Evolutionary conservation across 2,888 invertebrate genomes (phyloP), one percentile per base, ranked within the genome.

Genomic region (Sesamia inferens): DNA sequence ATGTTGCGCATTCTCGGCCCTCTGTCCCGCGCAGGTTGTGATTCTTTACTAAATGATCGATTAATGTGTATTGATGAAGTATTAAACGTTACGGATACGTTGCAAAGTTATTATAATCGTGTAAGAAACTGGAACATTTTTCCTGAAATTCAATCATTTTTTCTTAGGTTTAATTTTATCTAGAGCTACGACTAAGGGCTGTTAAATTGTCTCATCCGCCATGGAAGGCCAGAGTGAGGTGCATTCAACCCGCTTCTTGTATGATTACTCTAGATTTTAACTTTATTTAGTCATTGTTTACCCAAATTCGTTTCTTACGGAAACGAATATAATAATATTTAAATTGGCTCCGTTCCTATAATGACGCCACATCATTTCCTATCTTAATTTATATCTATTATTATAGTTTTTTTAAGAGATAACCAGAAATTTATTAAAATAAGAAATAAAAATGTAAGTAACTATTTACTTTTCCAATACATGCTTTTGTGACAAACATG

Each of bases 281-380:
- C 91, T 92, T 95, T 95, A 95, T 95, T 95, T 95, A 95, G 95
- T 96, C 95, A 95, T 94, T 90, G 88, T 92, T 88, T 94, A 91
- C 88, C 88, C 95, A 94, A 95, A 94, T 95, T 95, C 93, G 92
- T 90, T 94, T 93, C 91, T 93, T 93, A 93, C 91, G 92, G 89
- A 91, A 89, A 90, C 88, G 89, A 89, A 88, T 91, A 91, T 89
- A 88, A 91, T 89, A 92, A 91, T 89, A 92, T 91, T 92, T 90
- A 90, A 90, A 92, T 93, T 92, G 94, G 95, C 94, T 94, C 94
- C 94, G 93, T 94, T 94, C 95, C 94, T 95, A 93, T 92, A 92
- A 92, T 91, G 92, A 92, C 85, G 94, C 93, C 94, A 91, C 91
- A 87, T 91, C 90, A 89, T 92, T 91, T 93, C 93, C 92, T 94